A percentile compares a stretch with the other conserved stretches of the same genome.
phyloP scores from a whole-genome alignment of 2,113 vertebrate species.

The Muntiacus reevesi region DNA sequence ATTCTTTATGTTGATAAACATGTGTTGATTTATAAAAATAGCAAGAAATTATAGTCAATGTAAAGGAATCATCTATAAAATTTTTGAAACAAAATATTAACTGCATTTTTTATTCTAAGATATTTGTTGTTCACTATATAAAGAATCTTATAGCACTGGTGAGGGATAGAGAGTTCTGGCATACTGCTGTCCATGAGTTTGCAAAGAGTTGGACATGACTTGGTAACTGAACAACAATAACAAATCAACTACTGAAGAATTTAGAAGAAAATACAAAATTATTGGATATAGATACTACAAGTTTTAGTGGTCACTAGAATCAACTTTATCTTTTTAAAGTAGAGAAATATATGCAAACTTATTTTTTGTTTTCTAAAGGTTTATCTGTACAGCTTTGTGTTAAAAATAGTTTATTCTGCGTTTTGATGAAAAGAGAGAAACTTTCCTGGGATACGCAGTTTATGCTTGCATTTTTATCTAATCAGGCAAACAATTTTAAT shows the following conservation, averaged over 20 bases:
- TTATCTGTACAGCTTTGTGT: background rate
- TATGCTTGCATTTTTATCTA: conserved; percentile 62
- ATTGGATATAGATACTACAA: background rate
- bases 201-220: background rate
- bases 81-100: background rate
- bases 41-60: background rate
- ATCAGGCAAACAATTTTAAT: conserved; percentile 75
- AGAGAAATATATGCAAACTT: background rate
- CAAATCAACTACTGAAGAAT: background rate
- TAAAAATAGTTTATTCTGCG: conserved; percentile 38
- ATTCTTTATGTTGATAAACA: background rate
- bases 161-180: background rate
- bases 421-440: conserved; percentile 45
- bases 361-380: background rate
- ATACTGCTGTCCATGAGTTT: background rate
- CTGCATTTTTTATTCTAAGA: background rate
- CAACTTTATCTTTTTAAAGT: background rate
- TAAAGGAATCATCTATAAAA: background rate
- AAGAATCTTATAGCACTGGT: background rate
- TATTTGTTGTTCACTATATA: background rate
- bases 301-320: background rate
- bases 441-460: conserved; percentile 31
- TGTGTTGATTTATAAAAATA: background rate
- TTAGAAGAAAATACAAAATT: background rate
- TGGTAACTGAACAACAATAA: background rate